A percentile compares a stretch with the other conserved stretches of the same genome.
Conservation (phyloP, 2,113 vertebrate species). For the Phrynosoma platyrhinos region DNA sequence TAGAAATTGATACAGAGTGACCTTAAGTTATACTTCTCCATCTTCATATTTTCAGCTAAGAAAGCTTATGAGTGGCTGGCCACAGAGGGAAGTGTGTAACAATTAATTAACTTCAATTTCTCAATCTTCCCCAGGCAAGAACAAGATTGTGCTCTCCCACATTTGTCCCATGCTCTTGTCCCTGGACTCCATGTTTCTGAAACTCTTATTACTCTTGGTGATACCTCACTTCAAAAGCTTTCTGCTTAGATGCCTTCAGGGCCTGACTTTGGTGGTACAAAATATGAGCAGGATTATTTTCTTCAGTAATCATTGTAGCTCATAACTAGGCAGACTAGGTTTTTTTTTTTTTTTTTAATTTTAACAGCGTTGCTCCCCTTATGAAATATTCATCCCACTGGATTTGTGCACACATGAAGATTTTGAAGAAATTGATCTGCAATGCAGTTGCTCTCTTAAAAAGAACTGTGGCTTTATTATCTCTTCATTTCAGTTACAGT, state of each 20-base stretch:
- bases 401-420: conserved; percentile 74
- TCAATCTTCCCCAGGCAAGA: conserved; percentile 11
- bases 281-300: conserved; percentile 68
- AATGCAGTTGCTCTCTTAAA: conserved; percentile 76
- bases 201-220: conserved; percentile 42
- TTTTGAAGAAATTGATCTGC: conserved; percentile 77
- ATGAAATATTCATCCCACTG: conserved; percentile 78
- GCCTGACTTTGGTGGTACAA: conserved; percentile 68
- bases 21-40: neutral
- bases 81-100: neutral
- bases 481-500: conserved; percentile 60
- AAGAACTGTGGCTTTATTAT: conserved; percentile 75
- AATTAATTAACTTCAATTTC: neutral
- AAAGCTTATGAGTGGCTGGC: neutral
- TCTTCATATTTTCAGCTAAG: neutral
- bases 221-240: conserved; percentile 58
- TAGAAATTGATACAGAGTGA: conserved; percentile 6
- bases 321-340: conserved; percentile 71
- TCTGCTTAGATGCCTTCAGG: conserved; percentile 57
- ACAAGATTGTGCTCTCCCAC: conserved; percentile 20
- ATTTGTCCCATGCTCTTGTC: conserved; percentile 29
- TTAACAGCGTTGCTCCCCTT: conserved; percentile 76
- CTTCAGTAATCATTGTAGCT: conserved; percentile 74
- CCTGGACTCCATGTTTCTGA: neutral
- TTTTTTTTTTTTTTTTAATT: conserved; percentile 61